A percentile compares a stretch with the other conserved stretches of the same genome.
Conservation (phyloP, 2,888 invertebrate genomes). For the Drosophila maculinotata region DNA sequence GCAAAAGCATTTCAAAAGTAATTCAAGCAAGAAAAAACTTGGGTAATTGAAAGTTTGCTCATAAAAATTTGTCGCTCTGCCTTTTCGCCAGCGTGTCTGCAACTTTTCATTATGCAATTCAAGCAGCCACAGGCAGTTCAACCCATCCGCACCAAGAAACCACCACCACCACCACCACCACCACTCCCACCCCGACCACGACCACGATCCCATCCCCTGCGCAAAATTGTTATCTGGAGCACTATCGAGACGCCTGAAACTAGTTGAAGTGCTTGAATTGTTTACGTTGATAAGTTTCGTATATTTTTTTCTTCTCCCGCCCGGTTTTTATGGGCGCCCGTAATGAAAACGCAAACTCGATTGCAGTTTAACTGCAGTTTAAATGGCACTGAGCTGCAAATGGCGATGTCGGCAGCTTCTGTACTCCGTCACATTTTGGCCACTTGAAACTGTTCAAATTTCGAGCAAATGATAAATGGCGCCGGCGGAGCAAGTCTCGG, state of each 20-base stretch:
- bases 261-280: constrained; percentile 76
- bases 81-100: constrained; percentile 30
- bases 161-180: too few relatives aligned
- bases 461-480: constrained; percentile 52
- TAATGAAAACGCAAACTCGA: constrained; percentile 73
- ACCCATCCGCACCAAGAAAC: background rate
- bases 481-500: constrained; percentile 25
- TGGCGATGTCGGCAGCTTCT: constrained; percentile 9
- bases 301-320: background rate
- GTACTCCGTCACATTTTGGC: constrained; percentile 26
- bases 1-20: constrained; percentile 73
- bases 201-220: too few relatives aligned
- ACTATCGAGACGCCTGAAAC: constrained; percentile 75
- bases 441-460: constrained; percentile 62
- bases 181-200: too few relatives aligned
- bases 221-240: constrained; percentile 58
- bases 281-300: constrained; percentile 74
- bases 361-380: constrained; percentile 77
- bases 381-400: constrained; percentile 49
- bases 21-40: constrained; percentile 79
- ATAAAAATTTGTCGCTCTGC: constrained; percentile 77
- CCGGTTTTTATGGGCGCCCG: constrained; percentile 60
- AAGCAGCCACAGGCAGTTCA: constrained; percentile 39
- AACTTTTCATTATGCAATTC: constrained; percentile 60
- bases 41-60: constrained; percentile 79